Evolutionary conservation across 2,797 vertebrate species (phyloP), one percentile per base, ranked within the genome.

Genomic region (Furcifer pardalis): DNA sequence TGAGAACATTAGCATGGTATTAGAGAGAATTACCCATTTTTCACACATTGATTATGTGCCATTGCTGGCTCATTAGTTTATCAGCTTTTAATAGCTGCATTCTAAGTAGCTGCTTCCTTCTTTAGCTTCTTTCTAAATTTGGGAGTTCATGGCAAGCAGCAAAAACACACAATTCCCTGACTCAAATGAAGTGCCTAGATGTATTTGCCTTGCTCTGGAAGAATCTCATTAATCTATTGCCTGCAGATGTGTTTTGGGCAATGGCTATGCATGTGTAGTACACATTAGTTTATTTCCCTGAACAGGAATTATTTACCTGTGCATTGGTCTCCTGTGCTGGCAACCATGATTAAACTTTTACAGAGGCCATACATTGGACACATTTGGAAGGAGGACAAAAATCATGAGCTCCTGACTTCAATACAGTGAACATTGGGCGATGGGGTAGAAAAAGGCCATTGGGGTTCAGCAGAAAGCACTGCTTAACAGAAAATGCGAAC

Each of bases 1-100:
- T 92, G 93, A 94, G 94, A 93, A 95, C 94, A 96, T 96, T 96
- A 96, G 93, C 88, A 89, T 89, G 90, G 94, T 92, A 96, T 96
- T 96, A 96, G 93, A 86, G 92, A 94, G 94, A 96, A 95, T 93
- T 95, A 92, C 90, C 91, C 91, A 96, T 96, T 96, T 95, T 96
- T 96, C 94, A 95, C 93, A 90, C 93, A 96, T 96, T 91, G 96
- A 96, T 96, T 96, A 96, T 90, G 92, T 95, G 96, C 92, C 94
- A 95, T 93, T 90, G 90, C 92, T 93, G 88, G 84, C 91, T 95
- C 94, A 91, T 95, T 96, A 96, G 89, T 80, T 86, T 94, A 95
- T 89, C 88, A 91, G 94, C 93, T 92, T 92, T 92, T 93, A 95
- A 95, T 89, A 94, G 93, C 91, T 88, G 72, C 52, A 73, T 68